Percentiles rank a stretch among this genome's conserved stretches.
phyloP scores from a whole-genome alignment of 2,888 invertebrate species.

The Cynaeus angustus region DNA sequence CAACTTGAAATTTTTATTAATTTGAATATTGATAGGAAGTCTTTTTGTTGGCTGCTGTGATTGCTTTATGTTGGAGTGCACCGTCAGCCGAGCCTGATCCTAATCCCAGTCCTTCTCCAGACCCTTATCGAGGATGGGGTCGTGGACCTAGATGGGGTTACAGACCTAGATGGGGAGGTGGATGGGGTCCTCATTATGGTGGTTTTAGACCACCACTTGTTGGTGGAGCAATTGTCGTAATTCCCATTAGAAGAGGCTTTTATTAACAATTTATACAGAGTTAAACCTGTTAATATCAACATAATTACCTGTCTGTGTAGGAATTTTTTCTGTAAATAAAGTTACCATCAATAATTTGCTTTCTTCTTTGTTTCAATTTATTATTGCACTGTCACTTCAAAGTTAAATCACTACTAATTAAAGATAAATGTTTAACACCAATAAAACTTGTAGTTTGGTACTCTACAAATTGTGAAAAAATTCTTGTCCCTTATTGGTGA shows the following conservation, averaged over 20 bases:
- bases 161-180: constrained; percentile 14
- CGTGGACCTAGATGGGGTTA: constrained; percentile 6
- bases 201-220: constrained; percentile 20
- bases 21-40: not conserved
- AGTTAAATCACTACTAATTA: too few species aligned
- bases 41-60: not conserved
- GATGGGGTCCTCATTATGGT: constrained; percentile 1
- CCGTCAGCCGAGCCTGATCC: not conserved
- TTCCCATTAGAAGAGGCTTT: constrained; percentile 18
- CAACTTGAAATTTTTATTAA: not conserved
- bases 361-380: too few species aligned
- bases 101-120: constrained; percentile 17
- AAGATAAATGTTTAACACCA: too few species aligned
- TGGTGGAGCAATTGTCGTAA: constrained; percentile 19
- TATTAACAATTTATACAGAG: not conserved
- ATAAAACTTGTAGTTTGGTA: too few species aligned
- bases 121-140: constrained; percentile 34
- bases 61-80: not conserved
- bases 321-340: not conserved
- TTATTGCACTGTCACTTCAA: too few species aligned
- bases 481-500: too few species aligned
- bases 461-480: too few species aligned
- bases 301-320: too few species aligned
- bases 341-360: too few species aligned
- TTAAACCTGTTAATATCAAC: not conserved